Conservation (phyloP, 1,140 invertebrate genomes). For the Pseudomyrmex cubaensis region DNA sequence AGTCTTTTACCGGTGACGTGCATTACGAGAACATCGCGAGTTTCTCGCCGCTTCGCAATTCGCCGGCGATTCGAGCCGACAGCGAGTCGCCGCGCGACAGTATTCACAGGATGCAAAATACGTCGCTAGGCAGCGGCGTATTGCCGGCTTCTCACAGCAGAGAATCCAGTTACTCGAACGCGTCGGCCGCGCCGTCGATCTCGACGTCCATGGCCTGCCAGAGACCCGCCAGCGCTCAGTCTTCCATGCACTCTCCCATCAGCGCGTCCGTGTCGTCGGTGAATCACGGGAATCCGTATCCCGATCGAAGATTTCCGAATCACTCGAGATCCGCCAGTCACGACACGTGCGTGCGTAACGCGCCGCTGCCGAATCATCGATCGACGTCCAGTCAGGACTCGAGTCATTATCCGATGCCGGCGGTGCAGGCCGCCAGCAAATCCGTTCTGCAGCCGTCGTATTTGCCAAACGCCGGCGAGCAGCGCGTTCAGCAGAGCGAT, state of each 20-base stretch:
- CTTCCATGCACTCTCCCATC: conserved; percentile 68
- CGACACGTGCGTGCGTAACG: conserved; percentile 77
- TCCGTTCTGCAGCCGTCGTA: conserved; percentile 41
- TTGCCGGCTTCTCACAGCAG: conserved; percentile 70
- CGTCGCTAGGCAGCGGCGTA: conserved; percentile 34
- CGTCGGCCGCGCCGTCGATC: conserved; percentile 59
- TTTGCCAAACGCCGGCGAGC: conserved; percentile 23
- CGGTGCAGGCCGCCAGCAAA: neutral
- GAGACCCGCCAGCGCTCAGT: conserved; percentile 70
- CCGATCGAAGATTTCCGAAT: conserved; percentile 39
- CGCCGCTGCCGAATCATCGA: conserved; percentile 76
- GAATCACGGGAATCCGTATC: conserved; percentile 35
- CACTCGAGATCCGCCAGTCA: conserved; percentile 59
- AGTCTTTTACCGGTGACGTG: conserved; percentile 81
- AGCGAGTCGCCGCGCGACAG: conserved; percentile 57
- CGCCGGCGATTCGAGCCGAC: conserved; percentile 65
- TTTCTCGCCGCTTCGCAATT: conserved; percentile 77
- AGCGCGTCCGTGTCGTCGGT: conserved; percentile 34
- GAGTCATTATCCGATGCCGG: conserved; percentile 59
- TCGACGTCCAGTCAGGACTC: conserved; percentile 80
- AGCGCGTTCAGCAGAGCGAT: conserved; percentile 59
- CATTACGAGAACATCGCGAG: conserved; percentile 82
- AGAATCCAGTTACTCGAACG: conserved; percentile 77
- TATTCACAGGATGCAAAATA: conserved; percentile 48
- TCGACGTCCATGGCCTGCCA: conserved; percentile 67